A percentile compares a stretch with the other conserved stretches of the same genome.
These are phyloP conservation scores for Aspidiotus destructor DNA, from an alignment of 2,888 invertebrate species.

Conservation along the genomic window DNA sequence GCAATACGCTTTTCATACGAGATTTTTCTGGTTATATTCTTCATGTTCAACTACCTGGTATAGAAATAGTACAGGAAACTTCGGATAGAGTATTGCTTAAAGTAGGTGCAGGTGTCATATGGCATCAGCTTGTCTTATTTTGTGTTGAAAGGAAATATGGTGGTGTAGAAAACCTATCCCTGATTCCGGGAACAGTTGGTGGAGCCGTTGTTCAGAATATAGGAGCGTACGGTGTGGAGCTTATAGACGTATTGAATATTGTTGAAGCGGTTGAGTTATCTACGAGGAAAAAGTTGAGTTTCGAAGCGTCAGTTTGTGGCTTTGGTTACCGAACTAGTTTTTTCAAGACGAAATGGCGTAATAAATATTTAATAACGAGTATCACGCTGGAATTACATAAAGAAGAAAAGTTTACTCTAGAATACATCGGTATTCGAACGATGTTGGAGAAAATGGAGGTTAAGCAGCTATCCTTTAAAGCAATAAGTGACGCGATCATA, in stretches of 20 bases:
- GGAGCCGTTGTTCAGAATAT: constrained; percentile 27
- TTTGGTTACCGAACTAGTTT: constrained; percentile 17
- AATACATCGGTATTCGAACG: not conserved
- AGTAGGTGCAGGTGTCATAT: constrained; percentile 8
- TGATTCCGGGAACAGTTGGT: constrained; percentile 23
- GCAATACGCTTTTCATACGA: not conserved
- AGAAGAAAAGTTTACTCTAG: not conserved
- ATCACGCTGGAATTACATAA: not conserved
- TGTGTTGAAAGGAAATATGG: not conserved
- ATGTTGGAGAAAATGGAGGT: not conserved
- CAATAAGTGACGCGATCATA: constrained; percentile 10
- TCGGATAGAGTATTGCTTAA: not conserved
- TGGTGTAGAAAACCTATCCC: constrained; percentile 19
- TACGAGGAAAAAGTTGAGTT: not conserved
- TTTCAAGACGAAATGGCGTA: constrained; percentile 8
- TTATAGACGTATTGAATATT: not conserved
- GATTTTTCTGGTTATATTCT: not conserved
- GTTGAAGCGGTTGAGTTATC: constrained; percentile 4
- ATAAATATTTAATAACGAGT: constrained; percentile 1
- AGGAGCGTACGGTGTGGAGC: constrained; percentile 26
- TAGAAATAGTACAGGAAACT: not conserved
- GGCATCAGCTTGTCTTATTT: constrained; percentile 15
- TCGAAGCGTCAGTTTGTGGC: constrained; percentile 5
- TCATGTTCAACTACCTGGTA: not conserved
- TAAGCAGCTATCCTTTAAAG: not conserved